These are phyloP conservation scores for Zootoca vivipara DNA, from an alignment of 2,113 vertebrate species.

Conservation along the genomic window DNA sequence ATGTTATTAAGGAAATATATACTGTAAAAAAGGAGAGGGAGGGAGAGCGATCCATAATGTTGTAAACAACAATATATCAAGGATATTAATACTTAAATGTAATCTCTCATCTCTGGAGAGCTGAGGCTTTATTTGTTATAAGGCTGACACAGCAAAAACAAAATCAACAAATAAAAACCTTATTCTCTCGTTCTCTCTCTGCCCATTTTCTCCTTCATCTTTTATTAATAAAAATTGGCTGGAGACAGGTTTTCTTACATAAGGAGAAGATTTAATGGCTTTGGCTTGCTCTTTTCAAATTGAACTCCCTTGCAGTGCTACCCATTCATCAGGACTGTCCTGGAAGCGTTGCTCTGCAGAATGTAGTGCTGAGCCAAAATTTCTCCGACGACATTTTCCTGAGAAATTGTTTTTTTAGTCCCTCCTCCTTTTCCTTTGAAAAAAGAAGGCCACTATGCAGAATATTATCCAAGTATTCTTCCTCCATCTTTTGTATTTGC, in stretches of 20 bases:
- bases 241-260: neutral
- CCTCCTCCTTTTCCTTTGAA: neutral
- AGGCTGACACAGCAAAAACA: slow-evolving; percentile 19
- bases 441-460: neutral
- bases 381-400: neutral
- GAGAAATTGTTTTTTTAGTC: neutral
- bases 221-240: slow-evolving; percentile 12
- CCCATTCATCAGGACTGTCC: neutral
- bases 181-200: neutral
- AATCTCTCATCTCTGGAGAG: slow-evolving; percentile 4
- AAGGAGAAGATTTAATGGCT: neutral
- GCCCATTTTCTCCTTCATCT: neutral
- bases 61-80: neutral
- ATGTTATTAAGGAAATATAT: slow-evolving; percentile 16
- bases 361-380: neutral
- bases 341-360: neutral
- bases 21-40: neutral
- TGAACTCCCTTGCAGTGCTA: neutral
- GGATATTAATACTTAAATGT: slow-evolving; percentile 21
- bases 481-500: neutral
- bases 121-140: neutral
- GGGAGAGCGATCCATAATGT: neutral
- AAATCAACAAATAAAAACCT: neutral
- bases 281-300: neutral
- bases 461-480: neutral